Base-by-base conservation (phyloP, 1,140 invertebrate genomes). In the Zophobas atratus region DNA sequence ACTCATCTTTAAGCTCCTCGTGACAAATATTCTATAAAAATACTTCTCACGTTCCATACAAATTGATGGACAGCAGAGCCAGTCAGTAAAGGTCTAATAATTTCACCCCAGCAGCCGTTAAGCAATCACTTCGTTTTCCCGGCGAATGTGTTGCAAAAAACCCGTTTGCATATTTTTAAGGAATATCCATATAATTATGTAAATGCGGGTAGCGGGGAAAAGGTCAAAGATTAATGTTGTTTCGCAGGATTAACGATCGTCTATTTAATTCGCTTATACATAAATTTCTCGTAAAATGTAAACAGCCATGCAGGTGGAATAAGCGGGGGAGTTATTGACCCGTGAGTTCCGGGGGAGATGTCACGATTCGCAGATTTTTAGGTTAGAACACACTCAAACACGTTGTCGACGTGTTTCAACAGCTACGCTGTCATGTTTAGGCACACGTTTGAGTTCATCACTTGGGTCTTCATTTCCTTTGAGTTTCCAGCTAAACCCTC, bases 141-240 rank as follows among this genome's bases (percentile, higher is more conserved):
- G 4, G 4, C 49, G 43, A 46, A 46, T 46, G 20, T 46, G 43
- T 8, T 46, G 43, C 20, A 20, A 46, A 46, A 46, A 46, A 46
- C 43, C 3, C 8, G 43, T 51, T 51, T 51, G 49, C 49, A 51
- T 51, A 51, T 20, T 6, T 51, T 51, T 20, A 4, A n/a, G 33
- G 6, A 67, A n/a, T 43, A 67, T 67, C 33, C 60, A 67, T 43
- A 33, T 43, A 67, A 43, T 67, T 67, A 67, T 46, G 60, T 43
- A 67, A 67, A 67, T 67, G 60, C 60, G 32, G 39, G 20, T 20
- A 20, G 36, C 3, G 56, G 34, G 35, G 36, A 39, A 60, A 60
- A 60, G 56, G 56, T 60, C 56, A 60, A 20, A 60, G 60, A 67
- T 67, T 67, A 67, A 67, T 67, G 60, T 67, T 67, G 60, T 67